Evolutionary conservation across 1,140 invertebrate genomes (phyloP).

Genomic region (Propsilocerus akamusi): DNA sequence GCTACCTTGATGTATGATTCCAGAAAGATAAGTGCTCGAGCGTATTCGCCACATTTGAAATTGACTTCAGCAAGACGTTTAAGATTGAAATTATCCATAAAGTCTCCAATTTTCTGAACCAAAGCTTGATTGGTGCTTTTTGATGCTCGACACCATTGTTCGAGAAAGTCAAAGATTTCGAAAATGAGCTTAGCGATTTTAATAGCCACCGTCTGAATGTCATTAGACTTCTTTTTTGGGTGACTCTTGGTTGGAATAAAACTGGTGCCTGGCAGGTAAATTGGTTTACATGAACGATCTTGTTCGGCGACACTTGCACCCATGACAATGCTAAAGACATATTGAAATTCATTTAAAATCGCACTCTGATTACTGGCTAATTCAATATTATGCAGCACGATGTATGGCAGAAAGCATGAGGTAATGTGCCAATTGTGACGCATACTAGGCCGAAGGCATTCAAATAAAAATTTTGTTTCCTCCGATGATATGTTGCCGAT

Average conservation of each 20-base stretch:
- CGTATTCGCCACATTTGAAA: conserved; percentile 50
- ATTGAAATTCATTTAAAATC: conserved; percentile 31
- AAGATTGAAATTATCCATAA: conserved; percentile 40
- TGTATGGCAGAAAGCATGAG: conserved; percentile 51
- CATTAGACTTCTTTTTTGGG: background rate
- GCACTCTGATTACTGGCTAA: conserved; percentile 23
- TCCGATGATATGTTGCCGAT: conserved; percentile 33
- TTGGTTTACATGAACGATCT: too few relatives aligned
- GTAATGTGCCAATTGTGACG: conserved; percentile 43
- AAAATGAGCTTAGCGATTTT: conserved; percentile 47
- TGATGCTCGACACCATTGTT: conserved; percentile 50
- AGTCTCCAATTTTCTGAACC: conserved; percentile 24
- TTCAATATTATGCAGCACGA: conserved; percentile 39
- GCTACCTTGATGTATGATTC: conserved; percentile 46
- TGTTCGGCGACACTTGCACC: conserved; percentile 6
- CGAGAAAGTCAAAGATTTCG: conserved; percentile 48
- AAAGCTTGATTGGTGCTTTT: conserved; percentile 15
- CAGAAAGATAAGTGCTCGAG: conserved; percentile 50
- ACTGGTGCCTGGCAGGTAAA: too few relatives aligned
- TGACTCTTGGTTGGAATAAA: background rate
- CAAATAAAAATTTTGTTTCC: conserved; percentile 32
- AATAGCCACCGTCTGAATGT: conserved; percentile 11
- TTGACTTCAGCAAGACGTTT: conserved; percentile 45
- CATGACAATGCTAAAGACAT: conserved; percentile 12
- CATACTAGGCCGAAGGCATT: conserved; percentile 46